Conservation (phyloP, 2,113 vertebrate genomes). For the Irena cyanogastra region DNA sequence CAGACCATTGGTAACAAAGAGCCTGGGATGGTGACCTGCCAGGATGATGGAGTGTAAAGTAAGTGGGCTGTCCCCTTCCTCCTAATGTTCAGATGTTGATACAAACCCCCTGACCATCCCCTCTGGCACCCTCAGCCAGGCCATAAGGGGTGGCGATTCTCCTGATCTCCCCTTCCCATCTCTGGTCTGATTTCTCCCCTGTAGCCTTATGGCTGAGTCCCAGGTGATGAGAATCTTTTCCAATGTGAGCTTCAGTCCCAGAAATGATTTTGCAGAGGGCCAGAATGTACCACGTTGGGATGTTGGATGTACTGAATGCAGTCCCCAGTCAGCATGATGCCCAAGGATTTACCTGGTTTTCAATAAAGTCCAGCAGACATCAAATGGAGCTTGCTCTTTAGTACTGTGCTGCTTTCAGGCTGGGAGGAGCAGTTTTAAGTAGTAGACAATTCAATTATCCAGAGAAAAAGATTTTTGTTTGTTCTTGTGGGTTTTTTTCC, state of each 20-base stretch:
- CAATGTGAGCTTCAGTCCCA: fast-evolving
- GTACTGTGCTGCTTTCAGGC: neutral
- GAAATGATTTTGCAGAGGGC: neutral
- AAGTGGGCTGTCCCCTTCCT: neutral
- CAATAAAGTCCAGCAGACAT: neutral
- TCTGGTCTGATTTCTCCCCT: neutral
- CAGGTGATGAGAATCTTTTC: neutral
- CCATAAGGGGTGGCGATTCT: neutral
- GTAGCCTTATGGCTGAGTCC: fast-evolving
- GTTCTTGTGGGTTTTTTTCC: neutral
- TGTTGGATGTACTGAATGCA: neutral
- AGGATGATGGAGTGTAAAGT: neutral
- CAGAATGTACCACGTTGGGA: neutral
- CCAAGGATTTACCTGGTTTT: neutral
- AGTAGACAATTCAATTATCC: neutral
- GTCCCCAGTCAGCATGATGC: neutral
- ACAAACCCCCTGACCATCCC: neutral
- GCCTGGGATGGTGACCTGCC: neutral
- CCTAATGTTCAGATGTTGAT: neutral
- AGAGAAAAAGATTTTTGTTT: neutral
- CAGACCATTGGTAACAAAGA: neutral
- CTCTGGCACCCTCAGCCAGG: neutral
- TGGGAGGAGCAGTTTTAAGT: neutral
- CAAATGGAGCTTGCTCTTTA: neutral
- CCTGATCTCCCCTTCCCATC: neutral